Base-by-base conservation (phyloP, 2,113 vertebrate species). In the Tinamus guttatus region DNA sequence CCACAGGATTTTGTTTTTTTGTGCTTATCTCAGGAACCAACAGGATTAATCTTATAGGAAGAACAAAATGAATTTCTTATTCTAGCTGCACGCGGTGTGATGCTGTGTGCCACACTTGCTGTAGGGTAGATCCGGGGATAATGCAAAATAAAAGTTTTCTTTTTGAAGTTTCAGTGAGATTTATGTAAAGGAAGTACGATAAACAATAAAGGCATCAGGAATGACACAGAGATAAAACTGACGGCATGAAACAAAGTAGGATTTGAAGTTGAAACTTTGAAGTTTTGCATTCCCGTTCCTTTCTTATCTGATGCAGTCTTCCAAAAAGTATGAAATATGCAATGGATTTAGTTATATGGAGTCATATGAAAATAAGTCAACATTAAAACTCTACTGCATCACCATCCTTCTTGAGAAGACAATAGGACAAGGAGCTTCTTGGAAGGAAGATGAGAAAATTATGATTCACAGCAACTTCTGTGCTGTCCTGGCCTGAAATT, bases 201-300 rank as follows among this genome's bases (percentile, higher is more conserved):
- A 94, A 87, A 85, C 3, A 3, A 56, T 60, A 79, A 89, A 95
- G 9, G 5, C 38, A 45, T 45, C 24, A 68, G 22, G 41, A 85
- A 60, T 40, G 13, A 71, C 6, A 4, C 34, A 45, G 34, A 90
- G 49, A 60, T 82, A 69, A 90, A 94, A 65, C 34, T 2, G 0
- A 4, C 32, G 79, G 32, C 13, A 77, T 92, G 62, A 87, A 84
- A 43, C 32, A 56, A 60, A 7, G 7, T 5, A 56, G 18, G 13
- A 28, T 56, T 79, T 89, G 75, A 88, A 82, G 12, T 7, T 34
- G 25, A 54, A 75, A 4, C 32, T 86, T 92, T 73, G 40, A 85
- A 68, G 8, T 73, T 85, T 85, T 70, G 38, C 85, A 13, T 64
- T 89, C 60, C 30, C 81, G 9, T 41, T 93, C 32, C 1, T 0